Evolutionary conservation across 1,140 invertebrate species (phyloP), one percentile per base, ranked within the genome.

Genomic region (Brachionus rotundiformis): DNA sequence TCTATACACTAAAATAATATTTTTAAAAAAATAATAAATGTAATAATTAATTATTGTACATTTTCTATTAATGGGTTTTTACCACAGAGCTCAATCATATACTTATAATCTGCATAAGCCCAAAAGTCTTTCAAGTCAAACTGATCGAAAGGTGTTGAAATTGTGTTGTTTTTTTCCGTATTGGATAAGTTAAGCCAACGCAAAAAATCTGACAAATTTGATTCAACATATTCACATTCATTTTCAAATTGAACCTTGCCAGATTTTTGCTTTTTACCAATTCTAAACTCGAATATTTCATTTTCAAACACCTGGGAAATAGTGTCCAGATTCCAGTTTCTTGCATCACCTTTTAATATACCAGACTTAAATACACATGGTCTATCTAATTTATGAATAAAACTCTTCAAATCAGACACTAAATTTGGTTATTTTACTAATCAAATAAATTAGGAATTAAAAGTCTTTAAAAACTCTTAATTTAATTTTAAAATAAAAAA

Each of bases 101-200:
- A 91, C 88, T 94, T 94, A 85, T 95, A 95, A 87, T 94, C 93
- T 88, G 93, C 93, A 86, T 94, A 94, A 86, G 91, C 90, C 91
- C 93, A 94, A 75, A 89, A 83, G 6, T 85, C 82, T 54, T 85
- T 19, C 8, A 71, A 27, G 81, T 59, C 82, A 54, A 79, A 71
- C 61, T 54, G 4, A 16, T 76, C 19, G 77, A 83, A 81, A 25
- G 81, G 86, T 63, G 61, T 63, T 63, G 19, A 63, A n/a, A n/a
- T 63, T 63, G 13, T n/a, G 25, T 33, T 83, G 25, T 84, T 84
- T 49, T 84, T 82, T 68, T 89, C 77, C 75, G 84, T 82, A 82
- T n/a, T n/a, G 85, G 71, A 63, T 77, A 39, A 13, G 39, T 76
- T 39, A 16, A 75, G 82, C 84, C 86, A 85, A 54, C 90, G 85